Evolutionary conservation across 2,797 vertebrate genomes (phyloP).

Genomic region (Pseudochirops cupreus): DNA sequence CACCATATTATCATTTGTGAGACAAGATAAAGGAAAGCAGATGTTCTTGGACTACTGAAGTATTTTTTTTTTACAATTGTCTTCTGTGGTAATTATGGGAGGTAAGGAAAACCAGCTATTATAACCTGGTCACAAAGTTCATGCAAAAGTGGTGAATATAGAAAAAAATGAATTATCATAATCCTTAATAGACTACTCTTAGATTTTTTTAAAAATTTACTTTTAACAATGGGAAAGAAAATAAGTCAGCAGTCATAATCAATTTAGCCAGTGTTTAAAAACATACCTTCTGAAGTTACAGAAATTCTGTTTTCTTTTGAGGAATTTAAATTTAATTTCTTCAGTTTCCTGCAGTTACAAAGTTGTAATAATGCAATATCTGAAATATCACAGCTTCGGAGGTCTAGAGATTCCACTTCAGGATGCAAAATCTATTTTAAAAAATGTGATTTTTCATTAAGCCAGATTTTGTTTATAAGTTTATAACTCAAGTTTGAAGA

Average conservation of each 20-base stretch:
- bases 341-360: constrained; percentile 88
- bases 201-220: neutral
- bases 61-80: neutral
- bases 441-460: constrained; percentile 39
- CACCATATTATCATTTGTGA: neutral
- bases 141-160: neutral
- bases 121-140: neutral
- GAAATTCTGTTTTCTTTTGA: constrained; percentile 84
- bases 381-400: constrained; percentile 89
- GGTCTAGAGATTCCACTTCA: constrained; percentile 86
- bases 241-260: neutral
- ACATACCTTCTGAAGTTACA: constrained; percentile 88
- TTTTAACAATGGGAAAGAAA: neutral
- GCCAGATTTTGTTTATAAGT: constrained; percentile 21
- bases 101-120: neutral
- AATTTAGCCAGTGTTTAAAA: constrained; percentile 57
- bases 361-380: constrained; percentile 88
- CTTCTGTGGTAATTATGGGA: neutral
- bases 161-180: neutral
- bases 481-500: constrained; percentile 32
- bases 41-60: neutral
- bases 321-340: constrained; percentile 88
- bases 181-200: neutral
- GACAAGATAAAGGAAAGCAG: neutral
- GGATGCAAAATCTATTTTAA: constrained; percentile 88